Conservation (phyloP, 2,888 invertebrate genomes). For the Eupithecia abbreviata region DNA sequence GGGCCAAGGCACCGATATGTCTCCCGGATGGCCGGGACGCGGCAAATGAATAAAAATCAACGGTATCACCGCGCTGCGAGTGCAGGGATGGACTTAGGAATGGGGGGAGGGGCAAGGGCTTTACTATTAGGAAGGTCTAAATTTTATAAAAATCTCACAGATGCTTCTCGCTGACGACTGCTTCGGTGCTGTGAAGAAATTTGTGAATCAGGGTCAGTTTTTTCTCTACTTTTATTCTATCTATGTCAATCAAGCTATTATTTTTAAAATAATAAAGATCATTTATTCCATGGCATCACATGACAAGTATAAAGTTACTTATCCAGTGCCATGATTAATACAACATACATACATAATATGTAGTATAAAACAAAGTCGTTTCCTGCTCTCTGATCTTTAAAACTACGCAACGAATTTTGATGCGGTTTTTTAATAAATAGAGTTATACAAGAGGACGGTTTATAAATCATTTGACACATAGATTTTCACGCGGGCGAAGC, state of each 20-base stretch:
- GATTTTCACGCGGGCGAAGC: too few relatives aligned
- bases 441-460: too few relatives aligned
- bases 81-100: slow-evolving; percentile 10
- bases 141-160: not conserved
- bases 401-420: too few relatives aligned
- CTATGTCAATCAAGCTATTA: not conserved
- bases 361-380: too few relatives aligned
- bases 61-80: slow-evolving; percentile 47
- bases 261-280: too few relatives aligned
- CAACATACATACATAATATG: too few relatives aligned
- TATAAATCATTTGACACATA: too few relatives aligned
- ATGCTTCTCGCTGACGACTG: not conserved
- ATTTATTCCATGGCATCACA: too few relatives aligned
- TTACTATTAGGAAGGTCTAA: not conserved
- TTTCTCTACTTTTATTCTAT: not conserved
- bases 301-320: too few relatives aligned
- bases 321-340: too few relatives aligned
- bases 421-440: too few relatives aligned
- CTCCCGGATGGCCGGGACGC: slow-evolving; percentile 48
- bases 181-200: not conserved
- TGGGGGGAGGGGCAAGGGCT: not conserved
- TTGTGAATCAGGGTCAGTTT: not conserved
- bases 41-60: slow-evolving; percentile 66
- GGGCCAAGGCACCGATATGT: slow-evolving; percentile 59
- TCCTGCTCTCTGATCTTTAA: too few relatives aligned